A percentile compares a stretch with the other conserved stretches of the same genome.
These are phyloP conservation scores for Cremastinae sp. DNA, from an alignment of 2,888 invertebrate species.

Conservation along the genomic window DNA sequence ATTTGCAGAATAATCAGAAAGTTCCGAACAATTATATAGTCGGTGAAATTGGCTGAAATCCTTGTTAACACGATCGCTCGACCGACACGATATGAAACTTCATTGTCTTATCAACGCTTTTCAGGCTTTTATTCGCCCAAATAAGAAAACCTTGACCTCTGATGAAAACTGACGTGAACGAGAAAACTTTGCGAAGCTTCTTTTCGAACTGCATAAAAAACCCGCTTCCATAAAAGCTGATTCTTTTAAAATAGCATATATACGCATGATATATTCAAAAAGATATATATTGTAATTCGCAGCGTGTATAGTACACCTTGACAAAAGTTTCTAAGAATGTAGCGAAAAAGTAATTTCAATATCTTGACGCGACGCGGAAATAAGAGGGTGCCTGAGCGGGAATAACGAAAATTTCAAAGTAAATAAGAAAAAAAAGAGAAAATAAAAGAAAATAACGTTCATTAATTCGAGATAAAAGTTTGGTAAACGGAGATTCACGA, in stretches of 20 bases:
- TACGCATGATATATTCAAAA: neutral
- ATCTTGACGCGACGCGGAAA: constrained; percentile 21
- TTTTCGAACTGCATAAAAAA: neutral
- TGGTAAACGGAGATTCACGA: constrained; percentile 55
- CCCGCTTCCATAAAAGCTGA: constrained; percentile 18
- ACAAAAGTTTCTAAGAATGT: constrained; percentile 4
- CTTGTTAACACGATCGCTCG: neutral
- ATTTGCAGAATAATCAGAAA: constrained; percentile 29
- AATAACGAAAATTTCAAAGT: constrained; percentile 22
- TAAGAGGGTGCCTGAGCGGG: neutral
- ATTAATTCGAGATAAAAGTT: constrained; percentile 53
- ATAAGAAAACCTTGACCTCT: too few relatives aligned
- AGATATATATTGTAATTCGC: neutral
- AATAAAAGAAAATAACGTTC: constrained; percentile 48
- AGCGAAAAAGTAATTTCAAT: constrained; percentile 44
- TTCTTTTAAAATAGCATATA: constrained; percentile 3
- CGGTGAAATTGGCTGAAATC: constrained; percentile 11
- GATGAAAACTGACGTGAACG: constrained; percentile 7
- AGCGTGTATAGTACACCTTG: neutral
- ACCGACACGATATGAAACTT: too few relatives aligned
- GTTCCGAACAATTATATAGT: constrained; percentile 33
- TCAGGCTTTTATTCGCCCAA: neutral
- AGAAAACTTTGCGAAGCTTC: neutral
- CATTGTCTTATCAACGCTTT: neutral
- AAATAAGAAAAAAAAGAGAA: too few relatives aligned